Base-by-base conservation (phyloP, 2,888 invertebrate species). In the Mesopsocus fuscifrons region DNA sequence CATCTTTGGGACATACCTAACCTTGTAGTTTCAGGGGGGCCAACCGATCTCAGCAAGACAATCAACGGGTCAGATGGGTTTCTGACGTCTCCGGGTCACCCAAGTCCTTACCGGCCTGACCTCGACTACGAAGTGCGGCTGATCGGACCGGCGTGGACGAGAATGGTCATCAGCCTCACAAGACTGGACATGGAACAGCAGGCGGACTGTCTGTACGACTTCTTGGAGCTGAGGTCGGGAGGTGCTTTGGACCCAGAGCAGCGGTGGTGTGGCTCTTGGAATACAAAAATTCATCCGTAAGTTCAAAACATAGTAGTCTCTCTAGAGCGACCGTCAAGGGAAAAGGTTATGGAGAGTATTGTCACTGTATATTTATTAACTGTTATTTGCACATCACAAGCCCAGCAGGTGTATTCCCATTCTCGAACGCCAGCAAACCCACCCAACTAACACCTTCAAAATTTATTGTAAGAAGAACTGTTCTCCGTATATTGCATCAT, bases 181-280 rank as follows among this genome's bases (percentile, higher is more conserved):
- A 66, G 66, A 50, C 66, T 83, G 41, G 80, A 82, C 56, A 59
- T 83, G 45, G 84, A 84, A 59, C 65, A 69, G 43, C 83, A 84
- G 60, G 66, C 71, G 46, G 74, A 82, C 54, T 84, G 84, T 53
- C 67, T 83, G 2, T 84, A 84, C 57, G 84, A 84, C 59, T 82
- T 69, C 56, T 67, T 83, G 32, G 75, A 78, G 60, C 67, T 82
- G 50, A 62, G 63, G 49, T 22, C 41, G 4, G 38, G 38, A 4
- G 20, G 38, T 5, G 6, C 38, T 5, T 16, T 13, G 21, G 38
- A 5, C n/a, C 38, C 38, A 18, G 20, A 32, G 13, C 68, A 55
- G 49, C 70, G 55, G 54, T 71, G 69, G 65, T 62, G 76, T 59
- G 66, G 74, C 53, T 49, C 15, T 52, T 52, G 42, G 52, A 51